Base-by-base conservation (phyloP, 2,797 vertebrate genomes). In the Tapera naevia region DNA sequence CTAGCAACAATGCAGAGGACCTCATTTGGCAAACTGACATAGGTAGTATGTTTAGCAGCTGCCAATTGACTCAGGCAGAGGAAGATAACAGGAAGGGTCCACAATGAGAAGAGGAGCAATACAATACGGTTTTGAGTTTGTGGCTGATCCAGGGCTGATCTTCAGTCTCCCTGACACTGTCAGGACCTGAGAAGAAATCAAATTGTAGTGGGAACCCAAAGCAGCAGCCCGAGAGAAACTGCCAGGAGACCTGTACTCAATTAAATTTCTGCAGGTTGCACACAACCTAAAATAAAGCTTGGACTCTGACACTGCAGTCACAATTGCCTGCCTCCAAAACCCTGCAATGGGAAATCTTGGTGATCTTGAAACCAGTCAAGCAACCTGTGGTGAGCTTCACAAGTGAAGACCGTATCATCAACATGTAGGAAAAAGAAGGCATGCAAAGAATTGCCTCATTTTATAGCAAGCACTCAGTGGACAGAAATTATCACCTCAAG, bases 401-500 rank as follows among this genome's bases (percentile, higher is more conserved):
- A 54, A 80, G 83, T 86, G 80, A 89, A 64, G 48, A 43, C 6
- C 80, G 9, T 41, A 74, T 39, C 60, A 33, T 17, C 37, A 10
- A n/a, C 12, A 35, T 1, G 5, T 43, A 56, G 23, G 7, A 4
- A 2, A 0, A 27, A 8, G 5, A 8, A 6, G 13, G 5, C 5
- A 9, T 12, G 18, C 8, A 2, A 37, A 11, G 28, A 35, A 48
- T 71, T 78, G 24, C 48, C 46, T 80, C 13, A 43, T 80, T 80
- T 89, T 94, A 92, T 94, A 61, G 87, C 82, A 92, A 54, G 54
- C 9, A 28, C 3, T 1, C 13, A 10, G 72, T 2, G 18, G 58
- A 75, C 66, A 93, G 46, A 86, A 96, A 66, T 12, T 22, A 74
- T 84, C 50, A 65, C 56, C 65, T 91, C 65, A 48, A 96, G 82